A percentile compares a stretch with the other conserved stretches of the same genome.
These are phyloP conservation scores for Acanthurus lineatus DNA, from an alignment of 2,797 vertebrate species.

Conservation along the genomic window DNA sequence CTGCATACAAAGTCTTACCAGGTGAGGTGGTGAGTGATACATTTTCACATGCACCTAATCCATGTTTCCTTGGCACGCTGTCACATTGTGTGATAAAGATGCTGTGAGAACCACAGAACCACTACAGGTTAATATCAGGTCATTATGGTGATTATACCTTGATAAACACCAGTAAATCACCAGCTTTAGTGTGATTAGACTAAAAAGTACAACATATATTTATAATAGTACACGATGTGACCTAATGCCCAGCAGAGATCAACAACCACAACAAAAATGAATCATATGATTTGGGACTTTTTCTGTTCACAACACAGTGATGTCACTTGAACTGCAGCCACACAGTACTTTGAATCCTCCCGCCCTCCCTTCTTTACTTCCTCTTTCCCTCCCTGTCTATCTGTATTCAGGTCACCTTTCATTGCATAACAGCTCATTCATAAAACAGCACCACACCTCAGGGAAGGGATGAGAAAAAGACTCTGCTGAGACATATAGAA, in stretches of 20 bases:
- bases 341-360: conserved; percentile 5
- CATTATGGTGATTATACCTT: conserved; percentile 40
- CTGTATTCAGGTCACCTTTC: conserved; percentile 75
- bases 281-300: conserved; percentile 9
- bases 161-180: conserved; percentile 47
- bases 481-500: conserved; percentile 63
- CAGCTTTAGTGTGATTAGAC: conserved; percentile 32
- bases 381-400: conserved; percentile 13
- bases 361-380: not conserved
- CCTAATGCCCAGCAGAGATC: conserved; percentile 19
- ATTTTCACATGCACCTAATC: conserved; percentile 16
- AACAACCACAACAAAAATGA: conserved; percentile 25
- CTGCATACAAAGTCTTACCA: conserved; percentile 9
- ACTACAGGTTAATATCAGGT: conserved; percentile 23
- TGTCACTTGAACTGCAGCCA: conserved; percentile 40
- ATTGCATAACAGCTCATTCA: conserved; percentile 82
- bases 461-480: conserved; percentile 58
- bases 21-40: conserved; percentile 5
- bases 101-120: conserved; percentile 2
- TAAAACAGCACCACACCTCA: conserved; percentile 78
- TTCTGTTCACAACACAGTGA: conserved; percentile 24
- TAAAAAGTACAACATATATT: conserved; percentile 19
- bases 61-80: conserved; percentile 8
- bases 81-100: conserved; percentile 25
- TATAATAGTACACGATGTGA: conserved; percentile 24